Evolutionary conservation across 2,113 vertebrate genomes (phyloP).

Genomic region (Lethenteron camtschaticum): DNA sequence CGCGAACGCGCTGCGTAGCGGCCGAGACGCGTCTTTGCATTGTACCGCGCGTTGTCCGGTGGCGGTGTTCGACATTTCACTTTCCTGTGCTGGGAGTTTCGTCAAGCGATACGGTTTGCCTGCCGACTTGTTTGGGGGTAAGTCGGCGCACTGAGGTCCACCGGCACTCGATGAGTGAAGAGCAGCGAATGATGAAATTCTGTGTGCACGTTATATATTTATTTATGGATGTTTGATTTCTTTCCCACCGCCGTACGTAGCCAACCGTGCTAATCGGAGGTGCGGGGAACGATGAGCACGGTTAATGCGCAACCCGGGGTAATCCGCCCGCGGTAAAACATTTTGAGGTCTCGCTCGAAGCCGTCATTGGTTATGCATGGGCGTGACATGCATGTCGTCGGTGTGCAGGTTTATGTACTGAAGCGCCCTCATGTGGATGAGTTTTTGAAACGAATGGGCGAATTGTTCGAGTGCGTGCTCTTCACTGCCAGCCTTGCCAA

Average conservation of each 20-base stretch:
- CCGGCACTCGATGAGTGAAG: no score
- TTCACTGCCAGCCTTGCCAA: slow-evolving; percentile 93
- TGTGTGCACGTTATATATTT: no score
- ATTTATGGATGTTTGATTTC: background rate
- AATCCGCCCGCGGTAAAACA: background rate
- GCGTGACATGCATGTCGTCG: background rate
- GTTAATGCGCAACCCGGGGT: background rate
- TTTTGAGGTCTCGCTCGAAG: background rate
- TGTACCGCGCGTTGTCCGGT: no score
- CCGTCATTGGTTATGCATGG: background rate
- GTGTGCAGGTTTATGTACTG: slow-evolving; percentile 59
- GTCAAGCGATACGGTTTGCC: no score
- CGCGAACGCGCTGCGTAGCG: no score
- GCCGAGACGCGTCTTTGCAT: no score
- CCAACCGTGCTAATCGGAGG: background rate
- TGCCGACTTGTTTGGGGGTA: no score
- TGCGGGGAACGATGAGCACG: background rate
- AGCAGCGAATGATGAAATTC: no score
- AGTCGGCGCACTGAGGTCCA: no score
- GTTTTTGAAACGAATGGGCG: slow-evolving; percentile 77
- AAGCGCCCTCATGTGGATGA: slow-evolving; percentile 82
- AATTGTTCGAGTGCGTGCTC: slow-evolving; percentile 82
- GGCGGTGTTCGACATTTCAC: no score
- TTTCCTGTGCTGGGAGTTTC: no score
- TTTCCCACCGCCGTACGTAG: background rate